Conservation (phyloP, 1,140 invertebrate genomes). For the Drosophila nebulosa region DNA sequence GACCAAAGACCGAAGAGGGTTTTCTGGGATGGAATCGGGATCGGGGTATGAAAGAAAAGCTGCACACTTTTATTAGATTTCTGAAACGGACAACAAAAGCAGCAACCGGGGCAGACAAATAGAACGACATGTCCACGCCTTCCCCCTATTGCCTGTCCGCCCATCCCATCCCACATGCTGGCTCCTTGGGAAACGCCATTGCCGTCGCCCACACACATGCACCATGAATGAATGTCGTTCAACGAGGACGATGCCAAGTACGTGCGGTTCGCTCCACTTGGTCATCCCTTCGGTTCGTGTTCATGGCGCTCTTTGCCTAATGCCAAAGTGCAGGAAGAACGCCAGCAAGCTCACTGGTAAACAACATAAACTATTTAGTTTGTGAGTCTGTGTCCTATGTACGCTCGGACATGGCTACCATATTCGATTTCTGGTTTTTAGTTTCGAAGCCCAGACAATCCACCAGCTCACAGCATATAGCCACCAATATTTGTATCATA, state of each 20-base stretch:
- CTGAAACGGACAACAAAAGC: conserved; percentile 32
- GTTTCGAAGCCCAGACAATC: conserved; percentile 5
- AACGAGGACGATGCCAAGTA: conserved; percentile 14
- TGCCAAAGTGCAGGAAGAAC: conserved; percentile 61
- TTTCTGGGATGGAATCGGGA: too few relatives aligned
- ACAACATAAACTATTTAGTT: conserved; percentile 73
- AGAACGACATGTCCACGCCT: conserved; percentile 34
- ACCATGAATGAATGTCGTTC: conserved; percentile 37
- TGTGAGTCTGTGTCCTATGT: conserved; percentile 12
- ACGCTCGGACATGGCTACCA: background rate
- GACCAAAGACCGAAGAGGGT: background rate
- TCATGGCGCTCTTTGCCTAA: conserved; percentile 42
- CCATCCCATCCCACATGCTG: background rate
- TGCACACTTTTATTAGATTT: conserved; percentile 9
- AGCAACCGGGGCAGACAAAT: conserved; percentile 51
- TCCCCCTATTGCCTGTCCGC: too few relatives aligned
- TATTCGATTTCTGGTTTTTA: background rate
- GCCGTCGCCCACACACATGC: conserved; percentile 15
- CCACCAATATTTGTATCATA: conserved; percentile 57
- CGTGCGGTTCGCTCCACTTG: conserved; percentile 19
- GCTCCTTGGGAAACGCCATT: conserved; percentile 3
- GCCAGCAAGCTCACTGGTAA: conserved; percentile 48
- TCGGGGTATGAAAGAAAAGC: background rate
- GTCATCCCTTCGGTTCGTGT: conserved; percentile 39
- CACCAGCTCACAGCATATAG: background rate